phyloP scores from a whole-genome alignment of 2,797 vertebrate species.

The Neosilurus mollespiculum region DNA sequence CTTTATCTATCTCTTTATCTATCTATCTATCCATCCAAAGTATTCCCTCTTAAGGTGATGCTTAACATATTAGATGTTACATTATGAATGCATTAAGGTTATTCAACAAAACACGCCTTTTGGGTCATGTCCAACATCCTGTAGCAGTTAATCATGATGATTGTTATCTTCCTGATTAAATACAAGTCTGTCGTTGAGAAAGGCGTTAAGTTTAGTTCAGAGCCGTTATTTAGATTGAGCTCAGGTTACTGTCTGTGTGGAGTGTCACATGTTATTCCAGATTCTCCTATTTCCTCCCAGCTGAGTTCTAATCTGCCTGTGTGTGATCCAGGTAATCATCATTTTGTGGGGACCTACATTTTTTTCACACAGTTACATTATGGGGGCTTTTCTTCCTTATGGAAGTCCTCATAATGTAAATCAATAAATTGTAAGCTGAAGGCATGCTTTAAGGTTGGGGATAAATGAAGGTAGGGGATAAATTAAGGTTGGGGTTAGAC shows the following conservation, averaged over 20 bases:
- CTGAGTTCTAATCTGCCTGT: background rate
- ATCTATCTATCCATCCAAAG: too few relatives aligned
- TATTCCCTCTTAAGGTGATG: too few relatives aligned
- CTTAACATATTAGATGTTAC: background rate
- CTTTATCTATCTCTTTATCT: too few relatives aligned
- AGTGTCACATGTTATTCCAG: background rate
- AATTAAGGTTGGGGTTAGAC: too few relatives aligned
- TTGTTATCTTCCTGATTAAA: conserved; percentile 2
- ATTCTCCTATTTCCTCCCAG: background rate
- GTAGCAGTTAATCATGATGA: conserved; percentile 1
- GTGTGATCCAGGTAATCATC: too few relatives aligned
- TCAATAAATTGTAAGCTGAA: too few relatives aligned
- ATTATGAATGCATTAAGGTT: background rate
- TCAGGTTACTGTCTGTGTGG: background rate
- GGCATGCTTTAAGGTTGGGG: too few relatives aligned
- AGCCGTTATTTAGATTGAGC: background rate
- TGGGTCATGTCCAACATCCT: background rate
- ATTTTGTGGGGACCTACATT: too few relatives aligned
- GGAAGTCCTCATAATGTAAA: too few relatives aligned
- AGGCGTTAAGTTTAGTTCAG: background rate
- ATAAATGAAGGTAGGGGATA: too few relatives aligned
- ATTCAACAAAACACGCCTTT: background rate
- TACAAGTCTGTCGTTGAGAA: background rate
- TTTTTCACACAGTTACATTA: too few relatives aligned
- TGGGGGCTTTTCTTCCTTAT: too few relatives aligned